These are phyloP conservation scores for Scaptomyza reducta DNA, from an alignment of 2,888 invertebrate genomes.

Conservation along the genomic window DNA sequence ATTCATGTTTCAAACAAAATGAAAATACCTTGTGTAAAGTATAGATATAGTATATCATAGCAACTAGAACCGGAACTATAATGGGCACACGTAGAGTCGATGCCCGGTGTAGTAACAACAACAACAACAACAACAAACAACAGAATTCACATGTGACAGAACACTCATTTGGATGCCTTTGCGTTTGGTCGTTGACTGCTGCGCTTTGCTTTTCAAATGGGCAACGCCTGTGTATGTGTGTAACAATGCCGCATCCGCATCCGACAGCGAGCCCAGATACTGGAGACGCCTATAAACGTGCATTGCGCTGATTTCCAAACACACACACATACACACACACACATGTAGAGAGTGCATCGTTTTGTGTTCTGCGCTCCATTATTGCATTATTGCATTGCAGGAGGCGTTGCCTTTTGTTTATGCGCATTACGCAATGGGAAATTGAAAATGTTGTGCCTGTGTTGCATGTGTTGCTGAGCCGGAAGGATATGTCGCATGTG, in stretches of 20 bases:
- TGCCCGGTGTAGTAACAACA: slow-evolving; percentile 28
- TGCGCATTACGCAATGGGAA: slow-evolving; percentile 32
- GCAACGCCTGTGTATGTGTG: slow-evolving; percentile 21
- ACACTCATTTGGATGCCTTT: slow-evolving; percentile 33
- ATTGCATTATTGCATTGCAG: slow-evolving; percentile 25
- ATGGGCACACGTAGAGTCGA: slow-evolving; percentile 21
- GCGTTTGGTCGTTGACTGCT: slow-evolving; percentile 35
- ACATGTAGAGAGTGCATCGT: neutral
- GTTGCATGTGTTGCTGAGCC: slow-evolving; percentile 17
- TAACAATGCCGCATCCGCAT: slow-evolving; percentile 60
- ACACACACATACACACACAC: slow-evolving; percentile 5
- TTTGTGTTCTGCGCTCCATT: slow-evolving; percentile 19
- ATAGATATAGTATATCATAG: slow-evolving; percentile 19
- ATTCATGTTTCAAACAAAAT: neutral
- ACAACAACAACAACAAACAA: neutral
- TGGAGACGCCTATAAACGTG: slow-evolving; percentile 28
- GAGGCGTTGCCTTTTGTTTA: slow-evolving; percentile 38
- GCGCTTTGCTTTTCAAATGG: slow-evolving; percentile 26
- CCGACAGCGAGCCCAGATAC: slow-evolving; percentile 41
- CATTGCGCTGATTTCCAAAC: slow-evolving; percentile 49
- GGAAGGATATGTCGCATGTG: slow-evolving; percentile 33
- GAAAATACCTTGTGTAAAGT: neutral
- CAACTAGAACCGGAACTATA: slow-evolving; percentile 10
- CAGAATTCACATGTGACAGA: slow-evolving; percentile 39
- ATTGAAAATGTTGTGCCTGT: slow-evolving; percentile 51